Percentiles rank a stretch among this genome's conserved stretches.
These are phyloP conservation scores for Smutsia gigantea DNA, from an alignment of 2,797 vertebrate species.

Conservation along the genomic window DNA sequence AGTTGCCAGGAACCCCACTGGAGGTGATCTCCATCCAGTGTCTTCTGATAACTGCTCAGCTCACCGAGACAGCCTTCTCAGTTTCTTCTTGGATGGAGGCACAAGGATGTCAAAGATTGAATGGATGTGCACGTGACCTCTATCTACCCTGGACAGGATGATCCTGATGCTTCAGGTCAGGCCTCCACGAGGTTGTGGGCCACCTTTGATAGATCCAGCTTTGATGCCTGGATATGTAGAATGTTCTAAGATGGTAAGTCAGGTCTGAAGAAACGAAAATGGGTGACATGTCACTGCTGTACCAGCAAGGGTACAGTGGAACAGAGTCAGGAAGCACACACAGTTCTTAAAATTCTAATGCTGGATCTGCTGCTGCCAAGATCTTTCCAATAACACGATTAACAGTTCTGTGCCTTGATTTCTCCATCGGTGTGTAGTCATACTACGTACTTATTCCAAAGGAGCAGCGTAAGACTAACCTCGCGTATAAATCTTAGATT, in stretches of 20 bases:
- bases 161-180: neutral
- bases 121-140: neutral
- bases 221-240: neutral
- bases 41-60: constrained; percentile 64
- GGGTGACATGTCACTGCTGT: neutral
- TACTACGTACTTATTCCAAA: neutral
- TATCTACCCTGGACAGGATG: neutral
- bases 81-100: neutral
- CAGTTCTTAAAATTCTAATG: neutral
- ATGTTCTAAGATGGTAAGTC: neutral
- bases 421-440: neutral
- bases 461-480: neutral
- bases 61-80: constrained; percentile 48
- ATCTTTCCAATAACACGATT: neutral
- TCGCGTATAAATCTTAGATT: neutral
- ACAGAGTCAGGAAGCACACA: neutral
- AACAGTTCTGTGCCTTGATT: neutral
- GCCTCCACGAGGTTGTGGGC: neutral
- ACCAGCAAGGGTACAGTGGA: neutral
- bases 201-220: neutral
- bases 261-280: neutral
- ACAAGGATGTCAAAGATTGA: neutral
- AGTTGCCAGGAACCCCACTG: constrained; percentile 40
- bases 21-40: neutral
- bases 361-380: neutral